Evolutionary conservation across 2,888 invertebrate species (phyloP).

Genomic region (Mesochorus sp.): DNA sequence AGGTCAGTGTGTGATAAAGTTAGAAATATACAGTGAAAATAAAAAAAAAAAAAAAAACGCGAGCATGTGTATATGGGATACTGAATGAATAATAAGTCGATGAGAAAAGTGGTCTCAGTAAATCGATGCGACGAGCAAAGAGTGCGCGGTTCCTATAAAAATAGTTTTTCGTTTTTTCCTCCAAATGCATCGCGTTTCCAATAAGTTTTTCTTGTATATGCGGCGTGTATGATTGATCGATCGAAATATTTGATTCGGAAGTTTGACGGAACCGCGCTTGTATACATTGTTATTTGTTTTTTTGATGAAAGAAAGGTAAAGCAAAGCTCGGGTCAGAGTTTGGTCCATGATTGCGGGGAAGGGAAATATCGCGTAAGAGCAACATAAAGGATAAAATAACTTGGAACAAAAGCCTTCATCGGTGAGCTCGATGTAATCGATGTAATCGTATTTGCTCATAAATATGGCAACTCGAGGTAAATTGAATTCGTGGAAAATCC

Average conservation of each 20-base stretch:
- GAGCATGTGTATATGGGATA: constrained; percentile 5
- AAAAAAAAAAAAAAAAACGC: too few species aligned
- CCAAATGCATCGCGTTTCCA: too few species aligned
- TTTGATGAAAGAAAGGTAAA: background rate
- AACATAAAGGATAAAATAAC: background rate
- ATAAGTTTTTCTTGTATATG: too few species aligned
- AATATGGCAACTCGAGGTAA: background rate
- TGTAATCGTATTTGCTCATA: background rate
- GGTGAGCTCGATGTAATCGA: background rate
- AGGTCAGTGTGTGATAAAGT: constrained; percentile 12
- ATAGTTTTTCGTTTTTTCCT: too few species aligned
- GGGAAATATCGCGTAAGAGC: background rate
- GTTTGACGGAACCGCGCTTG: background rate
- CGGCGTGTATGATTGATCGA: background rate
- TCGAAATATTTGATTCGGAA: background rate
- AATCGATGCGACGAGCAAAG: background rate
- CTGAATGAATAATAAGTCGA: constrained; percentile 20
- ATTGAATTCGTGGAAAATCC: constrained; percentile 13
- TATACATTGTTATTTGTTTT: background rate
- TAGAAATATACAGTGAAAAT: constrained; percentile 10
- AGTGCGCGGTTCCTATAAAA: too few species aligned
- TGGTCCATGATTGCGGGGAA: background rate
- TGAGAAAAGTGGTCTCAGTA: background rate
- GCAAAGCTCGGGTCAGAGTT: background rate
- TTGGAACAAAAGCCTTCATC: background rate